phyloP scores from a whole-genome alignment of 2,888 invertebrate genomes.

The Lepidocyrtoides sp. region DNA sequence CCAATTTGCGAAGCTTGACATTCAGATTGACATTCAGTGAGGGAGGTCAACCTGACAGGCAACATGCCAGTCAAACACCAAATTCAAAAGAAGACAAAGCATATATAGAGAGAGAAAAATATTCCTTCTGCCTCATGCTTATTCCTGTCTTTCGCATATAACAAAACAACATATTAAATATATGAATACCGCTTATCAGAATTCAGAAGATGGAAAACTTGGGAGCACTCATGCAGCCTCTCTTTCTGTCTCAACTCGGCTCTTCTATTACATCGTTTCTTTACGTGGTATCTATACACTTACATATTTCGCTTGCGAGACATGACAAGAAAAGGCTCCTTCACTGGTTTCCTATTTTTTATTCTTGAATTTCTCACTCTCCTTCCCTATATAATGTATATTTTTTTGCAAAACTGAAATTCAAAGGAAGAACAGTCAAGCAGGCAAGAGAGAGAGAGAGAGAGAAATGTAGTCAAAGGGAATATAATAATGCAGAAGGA shows the following conservation, averaged over 20 bases:
- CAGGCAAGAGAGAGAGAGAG: conserved; percentile 17
- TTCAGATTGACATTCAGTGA: conserved; percentile 85
- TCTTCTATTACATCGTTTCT: conserved; percentile 17
- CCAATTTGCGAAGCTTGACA: conserved; percentile 85
- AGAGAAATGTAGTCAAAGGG: conserved; percentile 64
- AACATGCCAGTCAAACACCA: conserved; percentile 78
- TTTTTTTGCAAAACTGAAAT: conserved; percentile 66
- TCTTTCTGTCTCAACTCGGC: neutral
- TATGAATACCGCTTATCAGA: conserved; percentile 67
- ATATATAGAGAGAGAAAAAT: neutral
- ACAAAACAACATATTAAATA: neutral
- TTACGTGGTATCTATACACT: conserved; percentile 13
- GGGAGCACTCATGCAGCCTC: conserved; percentile 62
- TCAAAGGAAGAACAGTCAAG: conserved; percentile 38
- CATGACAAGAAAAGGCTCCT: conserved; percentile 73
- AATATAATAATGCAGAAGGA: conserved; percentile 70
- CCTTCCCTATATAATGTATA: conserved; percentile 27
- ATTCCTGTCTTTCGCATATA: neutral
- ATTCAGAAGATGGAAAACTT: conserved; percentile 76
- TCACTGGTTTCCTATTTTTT: conserved; percentile 54
- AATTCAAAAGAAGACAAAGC: conserved; percentile 72
- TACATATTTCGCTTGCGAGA: conserved; percentile 20
- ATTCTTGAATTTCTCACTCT: conserved; percentile 45
- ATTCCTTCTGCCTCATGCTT: conserved; percentile 15
- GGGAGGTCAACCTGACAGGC: conserved; percentile 85